A percentile compares a stretch with the other conserved stretches of the same genome.
Evolutionary conservation across 2,797 vertebrate genomes (phyloP).

Genomic region (Typhlichthys eigenmanni): DNA sequence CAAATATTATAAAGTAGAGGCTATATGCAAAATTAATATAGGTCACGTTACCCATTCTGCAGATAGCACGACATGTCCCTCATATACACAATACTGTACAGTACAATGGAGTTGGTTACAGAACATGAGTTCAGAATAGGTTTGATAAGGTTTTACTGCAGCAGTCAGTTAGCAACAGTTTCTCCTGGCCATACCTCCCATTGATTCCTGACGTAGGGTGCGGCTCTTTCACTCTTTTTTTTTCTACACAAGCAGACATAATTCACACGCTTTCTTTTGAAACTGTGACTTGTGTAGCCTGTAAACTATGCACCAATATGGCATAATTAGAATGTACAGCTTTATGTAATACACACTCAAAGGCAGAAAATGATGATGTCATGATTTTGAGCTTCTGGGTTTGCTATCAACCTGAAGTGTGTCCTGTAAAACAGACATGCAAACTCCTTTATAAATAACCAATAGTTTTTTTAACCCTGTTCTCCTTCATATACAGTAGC

Average conservation of each 20-base stretch:
- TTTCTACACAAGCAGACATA: neutral
- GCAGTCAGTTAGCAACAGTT: neutral
- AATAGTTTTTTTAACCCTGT: too few relatives aligned
- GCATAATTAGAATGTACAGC: slow-evolving; percentile 32
- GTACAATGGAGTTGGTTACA: too few relatives aligned
- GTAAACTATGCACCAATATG: slow-evolving; percentile 30
- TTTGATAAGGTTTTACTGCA: neutral
- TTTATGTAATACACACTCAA: slow-evolving; percentile 46
- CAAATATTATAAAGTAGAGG: too few relatives aligned
- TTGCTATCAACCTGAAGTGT: neutral
- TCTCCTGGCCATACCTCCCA: slow-evolving; percentile 2
- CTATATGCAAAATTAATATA: too few relatives aligned
- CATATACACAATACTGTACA: too few relatives aligned
- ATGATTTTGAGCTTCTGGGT: neutral
- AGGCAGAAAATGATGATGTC: slow-evolving; percentile 11
- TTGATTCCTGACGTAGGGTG: slow-evolving; percentile 35
- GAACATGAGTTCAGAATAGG: too few relatives aligned
- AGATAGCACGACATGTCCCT: too few relatives aligned
- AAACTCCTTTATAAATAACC: neutral
- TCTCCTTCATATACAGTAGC: too few relatives aligned
- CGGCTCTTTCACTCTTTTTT: slow-evolving; percentile 21
- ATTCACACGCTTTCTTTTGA: neutral
- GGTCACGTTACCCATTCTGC: too few relatives aligned
- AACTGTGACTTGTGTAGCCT: neutral
- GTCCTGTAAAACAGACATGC: neutral